These are phyloP conservation scores for Sylvilagus bachmani DNA, from an alignment of 2,113 vertebrate genomes.

Conservation along the genomic window DNA sequence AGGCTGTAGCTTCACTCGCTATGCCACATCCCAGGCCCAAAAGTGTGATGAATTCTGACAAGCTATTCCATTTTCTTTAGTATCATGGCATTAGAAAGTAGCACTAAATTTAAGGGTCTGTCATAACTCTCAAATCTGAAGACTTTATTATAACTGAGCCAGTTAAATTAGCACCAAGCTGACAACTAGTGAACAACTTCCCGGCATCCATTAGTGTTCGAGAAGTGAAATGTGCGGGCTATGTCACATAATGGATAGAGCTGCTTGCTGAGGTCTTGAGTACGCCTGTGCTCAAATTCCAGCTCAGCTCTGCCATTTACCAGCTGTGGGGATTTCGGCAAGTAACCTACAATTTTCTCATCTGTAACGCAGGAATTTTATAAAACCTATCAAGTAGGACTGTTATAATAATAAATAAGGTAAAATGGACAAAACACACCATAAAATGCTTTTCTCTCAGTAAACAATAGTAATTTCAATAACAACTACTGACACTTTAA, in stretches of 20 bases:
- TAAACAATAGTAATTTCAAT: slow-evolving; percentile 15
- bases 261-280: background rate
- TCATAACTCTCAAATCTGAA: background rate
- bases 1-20: too few species aligned
- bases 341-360: slow-evolving; percentile 13
- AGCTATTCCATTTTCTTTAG: slow-evolving; percentile 40
- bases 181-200: slow-evolving; percentile 20
- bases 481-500: background rate
- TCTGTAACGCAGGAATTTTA: slow-evolving; percentile 4
- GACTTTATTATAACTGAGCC: background rate
- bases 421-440: background rate
- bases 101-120: slow-evolving; percentile 18
- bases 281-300: background rate
- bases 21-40: background rate
- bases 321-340: background rate
- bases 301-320: background rate
- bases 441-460: background rate
- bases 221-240: background rate
- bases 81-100: background rate
- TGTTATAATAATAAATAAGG: background rate
- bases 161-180: slow-evolving; percentile 40
- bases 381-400: background rate
- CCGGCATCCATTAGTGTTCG: background rate
- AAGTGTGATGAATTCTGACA: slow-evolving; percentile 18
- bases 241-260: background rate